Conservation (phyloP, 2,888 invertebrate genomes). For the Luperina testacea region DNA sequence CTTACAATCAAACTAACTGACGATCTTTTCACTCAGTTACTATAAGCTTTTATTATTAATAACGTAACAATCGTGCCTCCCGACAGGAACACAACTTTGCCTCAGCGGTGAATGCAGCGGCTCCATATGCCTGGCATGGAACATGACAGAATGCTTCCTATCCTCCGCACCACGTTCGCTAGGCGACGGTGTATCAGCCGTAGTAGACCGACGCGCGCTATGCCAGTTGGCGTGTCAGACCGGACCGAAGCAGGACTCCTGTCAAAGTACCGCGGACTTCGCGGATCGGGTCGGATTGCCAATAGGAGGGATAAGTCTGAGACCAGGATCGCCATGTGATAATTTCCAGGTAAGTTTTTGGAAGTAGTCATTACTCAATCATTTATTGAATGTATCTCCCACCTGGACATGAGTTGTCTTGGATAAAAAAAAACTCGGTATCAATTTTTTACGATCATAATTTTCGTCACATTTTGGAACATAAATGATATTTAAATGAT, state of each 20-base stretch:
- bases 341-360: conserved; percentile 94
- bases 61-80: neutral
- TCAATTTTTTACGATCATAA: no score
- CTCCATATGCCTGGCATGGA: conserved; percentile 98
- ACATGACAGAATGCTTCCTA: conserved; percentile 98
- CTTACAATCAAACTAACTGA: no score
- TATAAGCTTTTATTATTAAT: no score
- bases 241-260: conserved; percentile 93
- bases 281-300: conserved; percentile 93
- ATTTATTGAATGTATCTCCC: neutral
- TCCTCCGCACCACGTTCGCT: conserved; percentile 93
- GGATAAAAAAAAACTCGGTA: neutral
- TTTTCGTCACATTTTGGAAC: no score
- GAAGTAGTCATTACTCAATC: neutral
- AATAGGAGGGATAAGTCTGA: conserved; percentile 94
- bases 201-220: conserved; percentile 95
- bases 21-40: no score
- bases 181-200: conserved; percentile 85
- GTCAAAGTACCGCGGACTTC: conserved; percentile 97
- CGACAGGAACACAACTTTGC: conserved; percentile 93
- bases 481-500: no score
- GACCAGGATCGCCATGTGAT: conserved; percentile 99
- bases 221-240: conserved; percentile 99
- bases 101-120: conserved; percentile 97
- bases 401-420: neutral